Evolutionary conservation across 2,888 invertebrate genomes (phyloP).

Genomic region (Tortrix viridana): DNA sequence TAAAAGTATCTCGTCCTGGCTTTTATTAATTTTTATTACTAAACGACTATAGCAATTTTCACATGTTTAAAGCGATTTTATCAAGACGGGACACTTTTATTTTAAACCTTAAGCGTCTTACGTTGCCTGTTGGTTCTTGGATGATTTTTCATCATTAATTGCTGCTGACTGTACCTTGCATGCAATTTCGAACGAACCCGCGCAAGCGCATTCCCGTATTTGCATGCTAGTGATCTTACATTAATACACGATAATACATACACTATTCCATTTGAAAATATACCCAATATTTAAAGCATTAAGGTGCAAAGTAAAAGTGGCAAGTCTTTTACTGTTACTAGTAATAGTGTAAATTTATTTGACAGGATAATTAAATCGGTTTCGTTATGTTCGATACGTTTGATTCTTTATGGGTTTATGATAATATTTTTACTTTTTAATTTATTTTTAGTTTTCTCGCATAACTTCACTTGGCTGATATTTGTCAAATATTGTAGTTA

Average conservation of each 20-base stretch:
- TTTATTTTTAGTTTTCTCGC: too few species aligned
- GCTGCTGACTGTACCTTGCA: slow-evolving; percentile 5
- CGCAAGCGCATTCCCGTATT: slow-evolving; percentile 21
- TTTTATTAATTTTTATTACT: too few species aligned
- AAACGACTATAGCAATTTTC: too few species aligned
- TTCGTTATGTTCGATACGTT: not conserved
- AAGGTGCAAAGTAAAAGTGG: not conserved
- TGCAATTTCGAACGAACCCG: slow-evolving; percentile 14
- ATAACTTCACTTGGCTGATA: too few species aligned
- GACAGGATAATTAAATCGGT: slow-evolving; percentile 14
- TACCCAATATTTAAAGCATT: not conserved
- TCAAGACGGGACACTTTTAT: too few species aligned
- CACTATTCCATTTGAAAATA: not conserved
- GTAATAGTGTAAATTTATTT: slow-evolving; percentile 23
- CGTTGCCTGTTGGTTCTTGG: too few species aligned
- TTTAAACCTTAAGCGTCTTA: too few species aligned
- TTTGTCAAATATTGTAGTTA: too few species aligned
- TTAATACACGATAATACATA: slow-evolving; percentile 22
- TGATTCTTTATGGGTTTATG: slow-evolving; percentile 17
- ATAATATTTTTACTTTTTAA: not conserved
- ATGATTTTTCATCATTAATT: too few species aligned
- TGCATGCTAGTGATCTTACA: slow-evolving; percentile 29
- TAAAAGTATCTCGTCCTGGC: too few species aligned
- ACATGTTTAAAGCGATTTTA: too few species aligned
- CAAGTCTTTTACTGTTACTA: not conserved